Evolutionary conservation across 1,140 invertebrate species (phyloP).

Genomic region (Ephestia elutella): DNA sequence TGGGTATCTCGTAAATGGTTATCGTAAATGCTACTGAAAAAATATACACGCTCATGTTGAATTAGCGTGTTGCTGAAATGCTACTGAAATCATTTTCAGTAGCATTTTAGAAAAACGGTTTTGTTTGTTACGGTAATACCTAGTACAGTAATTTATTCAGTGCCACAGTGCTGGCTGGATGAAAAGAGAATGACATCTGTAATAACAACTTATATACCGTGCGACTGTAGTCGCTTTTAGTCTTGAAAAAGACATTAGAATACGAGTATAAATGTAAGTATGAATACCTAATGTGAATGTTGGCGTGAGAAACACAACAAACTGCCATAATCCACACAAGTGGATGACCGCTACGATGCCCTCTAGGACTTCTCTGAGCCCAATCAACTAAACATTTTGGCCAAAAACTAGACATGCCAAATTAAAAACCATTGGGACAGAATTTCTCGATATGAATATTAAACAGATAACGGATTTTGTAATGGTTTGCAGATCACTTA

Average conservation of each 20-base stretch:
- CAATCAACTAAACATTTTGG: not conserved
- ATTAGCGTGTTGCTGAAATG: no score
- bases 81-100: no score
- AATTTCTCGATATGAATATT: not conserved
- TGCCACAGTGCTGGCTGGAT: no score
- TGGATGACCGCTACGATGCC: conserved; percentile 24
- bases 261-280: not conserved
- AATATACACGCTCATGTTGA: no score
- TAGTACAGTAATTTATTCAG: no score
- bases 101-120: no score
- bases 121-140: no score
- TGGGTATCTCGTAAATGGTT: no score
- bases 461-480: conserved; percentile 1
- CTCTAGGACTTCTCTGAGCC: conserved; percentile 11
- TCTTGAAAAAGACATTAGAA: not conserved
- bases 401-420: not conserved
- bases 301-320: not conserved
- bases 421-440: not conserved
- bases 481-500: not conserved
- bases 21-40: no score
- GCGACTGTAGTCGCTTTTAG: no score
- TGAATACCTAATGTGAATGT: not conserved
- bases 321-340: conserved; percentile 1
- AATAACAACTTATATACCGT: no score
- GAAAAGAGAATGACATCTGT: no score